Percentiles rank a stretch among this genome's conserved stretches.
These are phyloP conservation scores for Neomonachus schauinslandi DNA, from an alignment of 2,113 vertebrate genomes.

Conservation along the genomic window DNA sequence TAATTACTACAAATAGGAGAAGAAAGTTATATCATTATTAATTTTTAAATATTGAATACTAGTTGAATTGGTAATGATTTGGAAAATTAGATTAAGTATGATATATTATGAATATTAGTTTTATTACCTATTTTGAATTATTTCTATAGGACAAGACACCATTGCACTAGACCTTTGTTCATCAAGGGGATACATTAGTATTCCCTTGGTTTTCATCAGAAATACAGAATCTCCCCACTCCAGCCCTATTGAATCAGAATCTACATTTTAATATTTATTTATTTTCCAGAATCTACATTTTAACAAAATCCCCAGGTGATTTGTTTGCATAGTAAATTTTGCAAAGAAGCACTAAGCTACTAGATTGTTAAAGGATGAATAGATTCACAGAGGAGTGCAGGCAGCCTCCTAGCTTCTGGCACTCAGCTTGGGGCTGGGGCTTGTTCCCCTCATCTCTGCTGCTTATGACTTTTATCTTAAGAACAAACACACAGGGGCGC, in stretches of 20 bases:
- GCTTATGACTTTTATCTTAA: background rate
- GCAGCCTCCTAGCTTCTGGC: background rate
- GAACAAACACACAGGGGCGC: background rate
- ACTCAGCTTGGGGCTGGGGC: background rate
- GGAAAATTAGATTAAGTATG: background rate
- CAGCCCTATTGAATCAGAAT: background rate
- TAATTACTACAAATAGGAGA: background rate
- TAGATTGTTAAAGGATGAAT: background rate
- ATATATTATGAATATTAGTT: background rate
- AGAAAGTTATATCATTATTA: background rate
- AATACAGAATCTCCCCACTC: background rate
- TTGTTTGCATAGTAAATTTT: background rate
- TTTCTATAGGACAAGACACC: background rate
- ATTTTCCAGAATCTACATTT: background rate
- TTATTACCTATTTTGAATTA: background rate
- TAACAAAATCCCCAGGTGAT: background rate
- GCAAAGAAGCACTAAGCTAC: background rate
- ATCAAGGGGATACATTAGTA: background rate
- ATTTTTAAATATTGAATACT: background rate
- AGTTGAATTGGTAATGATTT: background rate
- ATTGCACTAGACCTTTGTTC: background rate
- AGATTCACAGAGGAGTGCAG: background rate
- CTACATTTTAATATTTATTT: background rate
- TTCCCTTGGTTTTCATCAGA: background rate
- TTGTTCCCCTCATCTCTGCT: background rate